Evolutionary conservation across 1,140 invertebrate species (phyloP).

Genomic region (Mesaphorura yosii): DNA sequence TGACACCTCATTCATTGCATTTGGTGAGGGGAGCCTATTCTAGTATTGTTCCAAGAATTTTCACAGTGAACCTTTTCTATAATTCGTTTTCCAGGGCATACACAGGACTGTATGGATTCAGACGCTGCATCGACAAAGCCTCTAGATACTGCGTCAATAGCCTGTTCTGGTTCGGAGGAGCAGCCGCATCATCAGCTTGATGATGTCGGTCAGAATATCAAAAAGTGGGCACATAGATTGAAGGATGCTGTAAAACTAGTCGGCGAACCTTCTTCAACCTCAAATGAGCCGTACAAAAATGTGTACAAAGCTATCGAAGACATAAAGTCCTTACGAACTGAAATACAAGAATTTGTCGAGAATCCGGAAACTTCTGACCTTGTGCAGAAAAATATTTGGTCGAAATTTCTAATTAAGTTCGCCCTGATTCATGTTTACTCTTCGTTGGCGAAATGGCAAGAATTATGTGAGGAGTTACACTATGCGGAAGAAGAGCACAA

Average conservation of each 20-base stretch:
- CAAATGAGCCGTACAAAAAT: slow-evolving; percentile 25
- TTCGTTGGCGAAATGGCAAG: slow-evolving; percentile 24
- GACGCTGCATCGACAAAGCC: too few relatives aligned
- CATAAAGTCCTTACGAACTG: background rate
- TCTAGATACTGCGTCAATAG: too few relatives aligned
- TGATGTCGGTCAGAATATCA: too few relatives aligned
- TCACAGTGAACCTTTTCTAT: too few relatives aligned
- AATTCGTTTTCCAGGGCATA: too few relatives aligned
- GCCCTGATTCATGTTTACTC: slow-evolving; percentile 20
- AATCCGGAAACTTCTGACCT: background rate
- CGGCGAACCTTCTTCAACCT: background rate
- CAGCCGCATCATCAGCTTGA: too few relatives aligned
- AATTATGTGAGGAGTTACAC: slow-evolving; percentile 22
- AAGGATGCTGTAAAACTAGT: slow-evolving; percentile 2
- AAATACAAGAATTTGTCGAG: slow-evolving; percentile 3
- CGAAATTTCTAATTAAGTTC: slow-evolving; percentile 5
- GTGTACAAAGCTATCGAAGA: slow-evolving; percentile 18
- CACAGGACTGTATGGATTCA: too few relatives aligned
- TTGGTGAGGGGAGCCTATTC: too few relatives aligned
- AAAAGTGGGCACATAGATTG: slow-evolving; percentile 7
- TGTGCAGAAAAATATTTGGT: too few relatives aligned
- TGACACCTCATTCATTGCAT: too few relatives aligned
- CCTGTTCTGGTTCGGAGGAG: too few relatives aligned
- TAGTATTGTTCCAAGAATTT: too few relatives aligned
- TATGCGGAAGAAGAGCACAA: slow-evolving; percentile 18